phyloP scores from a whole-genome alignment of 2,888 invertebrate species.

The Noctuana brunneofusca region DNA sequence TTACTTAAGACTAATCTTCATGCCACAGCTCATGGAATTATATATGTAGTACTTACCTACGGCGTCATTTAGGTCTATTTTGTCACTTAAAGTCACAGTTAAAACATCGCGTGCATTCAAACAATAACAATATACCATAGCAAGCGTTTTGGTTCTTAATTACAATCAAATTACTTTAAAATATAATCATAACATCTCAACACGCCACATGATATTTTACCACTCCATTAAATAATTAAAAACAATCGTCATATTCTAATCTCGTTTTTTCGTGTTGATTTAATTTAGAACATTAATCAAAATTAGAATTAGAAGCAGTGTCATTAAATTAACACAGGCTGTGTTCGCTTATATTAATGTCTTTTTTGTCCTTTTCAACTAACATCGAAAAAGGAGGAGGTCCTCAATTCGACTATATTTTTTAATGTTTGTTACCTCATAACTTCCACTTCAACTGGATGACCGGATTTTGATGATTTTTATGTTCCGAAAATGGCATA shows the following conservation, averaged over 20 bases:
- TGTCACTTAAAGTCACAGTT: neutral
- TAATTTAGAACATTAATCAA: conserved; percentile 24
- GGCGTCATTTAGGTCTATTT: neutral
- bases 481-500: too few species aligned
- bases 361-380: too few species aligned
- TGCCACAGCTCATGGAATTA: too few species aligned
- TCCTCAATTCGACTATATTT: too few species aligned
- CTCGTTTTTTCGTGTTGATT: conserved; percentile 26
- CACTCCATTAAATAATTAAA: conserved; percentile 30
- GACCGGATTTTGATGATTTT: too few species aligned
- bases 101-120: conserved; percentile 18
- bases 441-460: too few species aligned
- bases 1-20: too few species aligned
- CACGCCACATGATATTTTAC: conserved; percentile 23
- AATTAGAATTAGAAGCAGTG: conserved; percentile 14
- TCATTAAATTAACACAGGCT: conserved; percentile 10
- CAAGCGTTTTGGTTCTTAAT: conserved; percentile 20
- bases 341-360: too few species aligned
- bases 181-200: conserved; percentile 25
- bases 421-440: too few species aligned
- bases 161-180: conserved; percentile 32
- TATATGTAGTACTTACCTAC: too few species aligned
- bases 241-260: conserved; percentile 29
- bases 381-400: too few species aligned
- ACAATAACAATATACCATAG: neutral